Evolutionary conservation across 2,888 invertebrate species (phyloP), one percentile per base, ranked within the genome.

Genomic region (Heliconius ismenius): DNA sequence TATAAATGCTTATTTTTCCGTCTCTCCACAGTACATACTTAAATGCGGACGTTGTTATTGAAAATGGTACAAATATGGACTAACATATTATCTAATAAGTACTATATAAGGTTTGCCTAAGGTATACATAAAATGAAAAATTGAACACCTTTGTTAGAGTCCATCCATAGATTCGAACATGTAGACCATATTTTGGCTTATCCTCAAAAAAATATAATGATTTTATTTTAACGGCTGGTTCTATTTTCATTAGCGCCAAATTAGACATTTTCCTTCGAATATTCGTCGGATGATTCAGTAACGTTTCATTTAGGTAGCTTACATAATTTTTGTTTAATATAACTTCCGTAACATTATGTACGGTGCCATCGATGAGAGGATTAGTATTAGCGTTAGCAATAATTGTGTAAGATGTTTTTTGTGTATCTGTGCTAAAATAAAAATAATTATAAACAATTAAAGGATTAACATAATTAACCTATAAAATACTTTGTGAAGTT

Each of bases 101-200:
- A 49, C 49, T 18, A 18, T 49, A 21, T 49, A 6, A 49, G 18
- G 7, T 18, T 36, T n/a, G 6, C 28, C 6, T 36, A 58, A 49
- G 49, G 2, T 49, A 21, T 18, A 58, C 26, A 18, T 24, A 70
- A 65, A 62, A 62, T 15, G 18, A 15, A 62, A 62, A 62, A 62
- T 2, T 13, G 39, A 75, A 79, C 75, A 89, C 89, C 84, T 86
- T 85, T 7, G 78, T 77, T 74, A 86, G 75, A 18, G 79, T 72
- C 89, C 89, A 89, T 3, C 88, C 87, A 75, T 85, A 88, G 3
- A 86, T 83, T 74, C 79, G 81, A 0, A 85, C 84, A 4, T 82
- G 75, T 0, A 81, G 39, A 2, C 74, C 75, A 32, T 70, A 74
- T 39, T 70, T 63, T 0, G 67, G 21, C 9, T 67, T 70, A 13